Percentiles rank a stretch among this genome's conserved stretches.
These are phyloP conservation scores for Syngnathus typhle DNA, from an alignment of 2,113 vertebrate genomes.

Conservation along the genomic window DNA sequence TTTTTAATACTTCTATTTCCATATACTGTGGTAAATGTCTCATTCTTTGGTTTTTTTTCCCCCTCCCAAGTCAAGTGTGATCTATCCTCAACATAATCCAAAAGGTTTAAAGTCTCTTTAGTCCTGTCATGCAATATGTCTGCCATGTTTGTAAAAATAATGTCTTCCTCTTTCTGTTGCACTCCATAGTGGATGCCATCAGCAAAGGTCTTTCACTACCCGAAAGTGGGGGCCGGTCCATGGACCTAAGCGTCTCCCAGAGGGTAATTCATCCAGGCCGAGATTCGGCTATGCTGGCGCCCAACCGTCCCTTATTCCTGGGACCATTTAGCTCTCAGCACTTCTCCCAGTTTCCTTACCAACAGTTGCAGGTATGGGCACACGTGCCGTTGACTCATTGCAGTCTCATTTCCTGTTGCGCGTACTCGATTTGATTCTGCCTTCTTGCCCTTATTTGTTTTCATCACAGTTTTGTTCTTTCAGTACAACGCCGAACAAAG, in stretches of 20 bases:
- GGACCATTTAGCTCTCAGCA: slow-evolving; percentile 59
- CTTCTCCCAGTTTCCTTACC: slow-evolving; percentile 67
- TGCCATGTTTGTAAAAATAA: background rate
- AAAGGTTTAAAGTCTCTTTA: slow-evolving; percentile 7
- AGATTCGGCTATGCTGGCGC: slow-evolving; percentile 75
- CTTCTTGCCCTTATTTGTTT: background rate
- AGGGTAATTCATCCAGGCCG: slow-evolving; percentile 65
- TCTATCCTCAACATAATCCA: too few relatives aligned
- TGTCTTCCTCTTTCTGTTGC: background rate
- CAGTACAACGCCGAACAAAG: slow-evolving; percentile 76
- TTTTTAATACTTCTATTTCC: background rate
- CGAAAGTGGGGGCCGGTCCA: slow-evolving; percentile 60
- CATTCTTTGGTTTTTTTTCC: too few relatives aligned
- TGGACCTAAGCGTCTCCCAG: slow-evolving; percentile 87
- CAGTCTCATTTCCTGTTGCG: background rate
- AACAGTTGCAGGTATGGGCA: slow-evolving; percentile 67
- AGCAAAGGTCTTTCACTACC: slow-evolving; percentile 13
- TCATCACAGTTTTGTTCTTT: background rate
- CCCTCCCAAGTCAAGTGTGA: too few relatives aligned
- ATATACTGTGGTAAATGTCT: too few relatives aligned
- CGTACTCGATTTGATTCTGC: background rate
- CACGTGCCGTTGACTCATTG: background rate
- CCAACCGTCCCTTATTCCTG: slow-evolving; percentile 74
- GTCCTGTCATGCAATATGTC: background rate
- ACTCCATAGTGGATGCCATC: slow-evolving; percentile 52